A percentile compares a stretch with the other conserved stretches of the same genome.
Conservation (phyloP, 2,113 vertebrate species). For the Bos indicus region DNA sequence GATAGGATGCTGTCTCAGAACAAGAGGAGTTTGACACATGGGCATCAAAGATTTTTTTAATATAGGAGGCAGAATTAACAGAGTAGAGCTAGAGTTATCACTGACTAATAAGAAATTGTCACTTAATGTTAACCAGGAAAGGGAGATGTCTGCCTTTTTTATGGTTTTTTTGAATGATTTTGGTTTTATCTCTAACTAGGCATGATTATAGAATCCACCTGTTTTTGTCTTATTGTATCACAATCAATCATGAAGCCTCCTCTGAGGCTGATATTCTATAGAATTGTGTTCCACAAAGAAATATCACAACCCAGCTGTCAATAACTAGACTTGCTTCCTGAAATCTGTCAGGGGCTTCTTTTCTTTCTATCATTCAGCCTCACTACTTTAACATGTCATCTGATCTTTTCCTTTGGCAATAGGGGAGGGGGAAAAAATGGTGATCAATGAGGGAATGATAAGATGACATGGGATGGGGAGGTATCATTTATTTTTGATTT, state of each 20-base stretch:
- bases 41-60: background rate
- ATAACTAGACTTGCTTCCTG: background rate
- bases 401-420: background rate
- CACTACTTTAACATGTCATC: background rate
- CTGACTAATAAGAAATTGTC: background rate
- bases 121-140: background rate
- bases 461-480: background rate
- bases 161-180: background rate
- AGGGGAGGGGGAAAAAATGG: background rate
- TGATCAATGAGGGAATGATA: background rate
- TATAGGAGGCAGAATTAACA: background rate
- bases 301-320: background rate
- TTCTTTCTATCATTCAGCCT: background rate
- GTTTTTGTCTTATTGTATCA: background rate
- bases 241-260: rapidly evolving
- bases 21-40: background rate
- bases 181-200: background rate
- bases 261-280: background rate
- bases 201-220: background rate
- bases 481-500: background rate
- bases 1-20: background rate
- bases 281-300: background rate
- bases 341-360: background rate
- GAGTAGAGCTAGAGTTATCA: background rate
- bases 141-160: background rate